A percentile compares a stretch with the other conserved stretches of the same genome.
Conservation (phyloP, 1,140 invertebrate genomes). For the Drosophila mojavensis region DNA sequence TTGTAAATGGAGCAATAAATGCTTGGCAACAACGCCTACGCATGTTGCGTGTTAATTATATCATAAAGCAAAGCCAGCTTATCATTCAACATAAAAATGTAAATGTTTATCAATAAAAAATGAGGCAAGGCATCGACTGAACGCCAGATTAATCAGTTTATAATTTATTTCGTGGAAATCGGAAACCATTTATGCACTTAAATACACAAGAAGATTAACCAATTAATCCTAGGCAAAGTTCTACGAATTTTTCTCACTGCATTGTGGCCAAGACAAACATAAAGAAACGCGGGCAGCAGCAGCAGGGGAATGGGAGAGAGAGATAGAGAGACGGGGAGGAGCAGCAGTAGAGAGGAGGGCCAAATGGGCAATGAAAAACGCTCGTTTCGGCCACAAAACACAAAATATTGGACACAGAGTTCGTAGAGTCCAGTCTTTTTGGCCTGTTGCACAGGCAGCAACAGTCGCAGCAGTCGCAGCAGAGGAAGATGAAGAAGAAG, state of each 20-base stretch:
- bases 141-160: slow-evolving; percentile 67
- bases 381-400: slow-evolving; percentile 41
- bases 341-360: not conserved
- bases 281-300: not conserved
- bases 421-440: slow-evolving; percentile 13
- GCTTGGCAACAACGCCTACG: slow-evolving; percentile 31
- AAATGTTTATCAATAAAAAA: slow-evolving; percentile 19
- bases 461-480: slow-evolving; percentile 1
- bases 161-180: slow-evolving; percentile 68
- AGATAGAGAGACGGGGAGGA: not conserved
- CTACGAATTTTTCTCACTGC: slow-evolving; percentile 78
- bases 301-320: not conserved
- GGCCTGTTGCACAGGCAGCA: slow-evolving; percentile 55
- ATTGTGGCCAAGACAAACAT: slow-evolving; percentile 46
- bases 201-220: slow-evolving; percentile 64
- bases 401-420: slow-evolving; percentile 45
- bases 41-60: slow-evolving; percentile 46
- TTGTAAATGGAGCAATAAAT: slow-evolving; percentile 21
- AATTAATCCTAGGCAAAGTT: slow-evolving; percentile 76
- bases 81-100: slow-evolving; percentile 8
- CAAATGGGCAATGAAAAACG: slow-evolving; percentile 27
- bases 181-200: slow-evolving; percentile 40
- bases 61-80: not conserved
- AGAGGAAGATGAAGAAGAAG: slow-evolving; percentile 10
- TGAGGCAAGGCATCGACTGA: slow-evolving; percentile 21